These are phyloP conservation scores for Polypterus bichir DNA, from an alignment of 2,113 vertebrate genomes.

Conservation along the genomic window DNA sequence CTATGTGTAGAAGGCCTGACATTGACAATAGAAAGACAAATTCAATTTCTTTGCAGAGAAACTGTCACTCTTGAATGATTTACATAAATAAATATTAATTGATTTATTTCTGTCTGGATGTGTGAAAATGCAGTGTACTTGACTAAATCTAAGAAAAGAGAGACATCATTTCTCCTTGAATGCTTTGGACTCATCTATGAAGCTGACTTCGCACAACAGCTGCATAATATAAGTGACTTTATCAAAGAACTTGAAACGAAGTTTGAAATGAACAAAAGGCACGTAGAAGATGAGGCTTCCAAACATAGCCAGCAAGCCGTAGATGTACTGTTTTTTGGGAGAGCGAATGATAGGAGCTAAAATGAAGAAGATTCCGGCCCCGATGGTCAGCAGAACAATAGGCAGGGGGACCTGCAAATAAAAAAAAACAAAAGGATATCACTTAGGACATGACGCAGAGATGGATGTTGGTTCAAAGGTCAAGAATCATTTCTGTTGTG, in stretches of 20 bases:
- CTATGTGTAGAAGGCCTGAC: too few relatives aligned
- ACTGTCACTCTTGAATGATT: too few relatives aligned
- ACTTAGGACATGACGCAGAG: neutral
- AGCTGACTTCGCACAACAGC: neutral
- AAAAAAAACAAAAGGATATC: neutral
- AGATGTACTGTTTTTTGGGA: neutral
- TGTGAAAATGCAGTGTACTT: too few relatives aligned
- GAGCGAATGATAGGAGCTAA: neutral
- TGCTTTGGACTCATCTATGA: neutral
- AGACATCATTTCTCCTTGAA: neutral
- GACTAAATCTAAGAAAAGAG: too few relatives aligned
- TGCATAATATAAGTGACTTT: neutral
- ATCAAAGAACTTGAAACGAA: slow-evolving; percentile 3
- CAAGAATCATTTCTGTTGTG: neutral
- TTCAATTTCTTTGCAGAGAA: too few relatives aligned
- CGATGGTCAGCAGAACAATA: neutral
- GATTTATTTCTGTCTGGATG: too few relatives aligned
- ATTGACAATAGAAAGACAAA: too few relatives aligned
- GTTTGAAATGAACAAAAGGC: slow-evolving; percentile 3
- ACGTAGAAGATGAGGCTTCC: neutral
- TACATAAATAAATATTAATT: too few relatives aligned
- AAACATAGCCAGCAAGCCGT: neutral
- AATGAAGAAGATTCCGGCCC: neutral
- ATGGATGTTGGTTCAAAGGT: neutral
- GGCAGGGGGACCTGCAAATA: neutral